These are phyloP conservation scores for Cybosia mesomella DNA, from an alignment of 2,888 invertebrate genomes.

Conservation along the genomic window DNA sequence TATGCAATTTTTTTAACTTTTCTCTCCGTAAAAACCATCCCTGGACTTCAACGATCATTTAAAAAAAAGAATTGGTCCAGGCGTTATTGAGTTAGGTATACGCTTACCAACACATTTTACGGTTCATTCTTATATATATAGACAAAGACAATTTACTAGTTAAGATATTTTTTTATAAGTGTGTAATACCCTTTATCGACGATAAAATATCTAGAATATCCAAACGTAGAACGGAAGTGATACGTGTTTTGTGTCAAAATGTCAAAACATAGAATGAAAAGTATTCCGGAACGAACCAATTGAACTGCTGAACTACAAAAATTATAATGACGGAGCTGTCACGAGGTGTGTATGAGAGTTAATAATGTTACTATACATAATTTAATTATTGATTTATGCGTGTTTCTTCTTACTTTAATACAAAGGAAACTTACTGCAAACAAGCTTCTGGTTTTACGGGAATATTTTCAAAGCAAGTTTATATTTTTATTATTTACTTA, in stretches of 20 bases:
- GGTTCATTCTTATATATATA: too few relatives aligned
- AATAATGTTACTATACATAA: not conserved
- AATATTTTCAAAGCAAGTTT: not conserved
- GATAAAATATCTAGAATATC: not conserved
- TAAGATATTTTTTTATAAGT: not conserved
- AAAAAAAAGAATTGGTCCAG: too few relatives aligned
- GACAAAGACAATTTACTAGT: not conserved
- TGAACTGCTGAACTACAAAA: conserved; percentile 37
- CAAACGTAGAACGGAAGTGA: conserved; percentile 39
- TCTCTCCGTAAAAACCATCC: too few relatives aligned
- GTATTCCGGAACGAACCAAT: not conserved
- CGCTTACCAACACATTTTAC: too few relatives aligned
- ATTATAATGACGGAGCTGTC: conserved; percentile 81
- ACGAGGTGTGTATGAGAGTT: conserved; percentile 73
- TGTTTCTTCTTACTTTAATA: not conserved
- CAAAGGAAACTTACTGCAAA: not conserved
- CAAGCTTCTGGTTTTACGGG: not conserved
- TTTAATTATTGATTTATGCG: not conserved
- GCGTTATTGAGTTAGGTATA: too few relatives aligned
- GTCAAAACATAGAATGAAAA: conserved; percentile 44
- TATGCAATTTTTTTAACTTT: too few relatives aligned
- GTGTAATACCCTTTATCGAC: too few relatives aligned
- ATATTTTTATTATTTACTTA: not conserved
- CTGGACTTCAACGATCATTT: too few relatives aligned
- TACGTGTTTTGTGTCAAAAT: conserved; percentile 31